A percentile compares a stretch with the other conserved stretches of the same genome.
Conservation (phyloP, 2,888 invertebrate genomes). For the Euspilapteryx auroguttella region DNA sequence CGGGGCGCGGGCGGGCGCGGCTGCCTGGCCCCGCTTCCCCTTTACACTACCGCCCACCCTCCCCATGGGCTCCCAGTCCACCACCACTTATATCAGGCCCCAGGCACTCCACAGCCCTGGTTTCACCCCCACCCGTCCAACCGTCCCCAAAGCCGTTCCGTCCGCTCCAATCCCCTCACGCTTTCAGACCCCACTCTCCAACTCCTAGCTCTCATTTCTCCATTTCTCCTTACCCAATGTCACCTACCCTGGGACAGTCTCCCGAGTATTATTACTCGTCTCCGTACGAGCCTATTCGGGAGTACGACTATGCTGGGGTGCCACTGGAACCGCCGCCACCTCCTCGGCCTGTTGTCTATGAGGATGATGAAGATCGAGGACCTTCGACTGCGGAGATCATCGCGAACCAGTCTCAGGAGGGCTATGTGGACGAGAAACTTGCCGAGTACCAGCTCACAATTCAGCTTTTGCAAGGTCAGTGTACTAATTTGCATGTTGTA, state of each 20-base stretch:
- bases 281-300: slow-evolving; percentile 60
- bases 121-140: slow-evolving; percentile 61
- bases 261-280: slow-evolving; percentile 63
- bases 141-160: slow-evolving; percentile 53
- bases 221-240: slow-evolving; percentile 51
- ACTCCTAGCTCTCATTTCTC: slow-evolving; percentile 54
- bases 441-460: slow-evolving; percentile 93
- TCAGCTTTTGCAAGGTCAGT: slow-evolving; percentile 83
- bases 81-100: slow-evolving; percentile 71
- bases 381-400: slow-evolving; percentile 91
- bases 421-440: slow-evolving; percentile 91
- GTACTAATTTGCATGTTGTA: slow-evolving; percentile 1
- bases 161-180: slow-evolving; percentile 47
- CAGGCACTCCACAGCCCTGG: slow-evolving; percentile 54
- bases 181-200: slow-evolving; percentile 41
- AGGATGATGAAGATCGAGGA: slow-evolving; percentile 74
- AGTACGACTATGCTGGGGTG: slow-evolving; percentile 73
- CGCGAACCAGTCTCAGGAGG: slow-evolving; percentile 91
- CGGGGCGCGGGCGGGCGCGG: slow-evolving; percentile 49
- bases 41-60: slow-evolving; percentile 72
- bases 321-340: slow-evolving; percentile 80
- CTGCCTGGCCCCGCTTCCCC: slow-evolving; percentile 54
- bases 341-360: slow-evolving; percentile 64
- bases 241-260: slow-evolving; percentile 63
- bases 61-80: slow-evolving; percentile 76